phyloP scores from a whole-genome alignment of 2,888 invertebrate species.

The Chromoteleia sp. region DNA sequence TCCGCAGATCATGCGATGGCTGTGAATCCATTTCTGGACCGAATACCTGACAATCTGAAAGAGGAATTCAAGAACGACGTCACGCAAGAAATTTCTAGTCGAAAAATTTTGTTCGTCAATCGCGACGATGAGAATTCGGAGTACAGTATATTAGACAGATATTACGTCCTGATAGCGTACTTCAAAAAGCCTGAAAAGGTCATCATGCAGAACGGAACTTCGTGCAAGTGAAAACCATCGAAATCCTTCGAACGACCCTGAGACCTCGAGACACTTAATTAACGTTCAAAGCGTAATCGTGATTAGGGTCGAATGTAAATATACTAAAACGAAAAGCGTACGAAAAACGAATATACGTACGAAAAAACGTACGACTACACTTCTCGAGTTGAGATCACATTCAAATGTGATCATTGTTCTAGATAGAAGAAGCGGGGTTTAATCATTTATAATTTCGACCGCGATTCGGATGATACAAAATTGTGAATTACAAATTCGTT shows the following conservation, averaged over 20 bases:
- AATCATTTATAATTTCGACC: too few relatives aligned
- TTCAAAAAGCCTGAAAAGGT: conserved; percentile 76
- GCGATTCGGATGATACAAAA: too few relatives aligned
- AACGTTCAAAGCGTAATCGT: neutral
- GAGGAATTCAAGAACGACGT: conserved; percentile 88
- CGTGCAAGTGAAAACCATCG: conserved; percentile 21
- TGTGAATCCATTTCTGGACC: conserved; percentile 89
- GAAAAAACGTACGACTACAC: too few relatives aligned
- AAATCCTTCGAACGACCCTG: too few relatives aligned
- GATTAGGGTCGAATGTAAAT: conserved; percentile 21
- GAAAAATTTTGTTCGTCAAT: conserved; percentile 84
- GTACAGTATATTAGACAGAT: conserved; percentile 83
- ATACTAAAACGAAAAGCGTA: neutral
- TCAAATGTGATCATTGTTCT: too few relatives aligned
- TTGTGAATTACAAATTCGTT: too few relatives aligned
- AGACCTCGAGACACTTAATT: neutral
- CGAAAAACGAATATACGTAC: too few relatives aligned
- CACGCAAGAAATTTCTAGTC: conserved; percentile 85
- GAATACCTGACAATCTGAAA: conserved; percentile 87
- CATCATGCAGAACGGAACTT: conserved; percentile 49
- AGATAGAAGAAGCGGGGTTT: too few relatives aligned
- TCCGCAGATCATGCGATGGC: conserved; percentile 88
- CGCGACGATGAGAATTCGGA: conserved; percentile 84
- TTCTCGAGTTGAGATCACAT: too few relatives aligned
- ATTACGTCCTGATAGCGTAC: conserved; percentile 79